Base-by-base conservation (phyloP, 2,797 vertebrate genomes). In the Danio jaintianensis region DNA sequence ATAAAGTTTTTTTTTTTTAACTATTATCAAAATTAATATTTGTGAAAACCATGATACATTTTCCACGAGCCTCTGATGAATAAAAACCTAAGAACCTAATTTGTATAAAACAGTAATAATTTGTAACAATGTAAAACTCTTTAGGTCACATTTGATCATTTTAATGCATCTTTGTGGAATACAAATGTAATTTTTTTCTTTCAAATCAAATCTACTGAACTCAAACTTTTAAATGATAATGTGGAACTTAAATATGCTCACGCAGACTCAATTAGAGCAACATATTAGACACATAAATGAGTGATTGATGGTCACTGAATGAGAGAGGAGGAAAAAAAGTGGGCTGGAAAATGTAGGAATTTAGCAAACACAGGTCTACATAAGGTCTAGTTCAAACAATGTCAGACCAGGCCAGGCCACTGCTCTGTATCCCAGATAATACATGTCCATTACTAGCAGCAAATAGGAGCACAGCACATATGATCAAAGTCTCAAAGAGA, bases 361-460 rank as follows among this genome's bases (percentile, higher is more conserved):
- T 59, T 16, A 22, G 10, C 45, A 70, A 43, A 50, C 55, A 52
- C 66, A 8, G 2, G 20, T 40, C n/a, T 62, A n/a, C n/a, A n/a
- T 29, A 79, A 70, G 67, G 18, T 61, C 67, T 43, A 42, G 68
- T 0, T 70, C 52, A 62, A 79, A 62, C 56, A 0, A 36, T 62
- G 40, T 71, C 2, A 62, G 18, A 45, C 56, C 76, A 62, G 18
- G 45, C 56, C 76, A 47, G 29, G 43, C 36, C 55, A n/a, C 47
- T 63, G 68, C 29, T 40, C 63, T 13, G 45, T 61, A 45, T 43
- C 67, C 43, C 38, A 63, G 56, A 71, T 53, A 70, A 62, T 43
- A 70, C 67, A 70, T 42, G 38, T 22, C 77, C 67, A 79, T 79
- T 79, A 53, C 55, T 58, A 53, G 67, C 64, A 77, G 67, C 52